Percentiles rank a stretch among this genome's conserved stretches.
phyloP scores from a whole-genome alignment of 1,140 invertebrate genomes.

The Drosophila lowei region DNA sequence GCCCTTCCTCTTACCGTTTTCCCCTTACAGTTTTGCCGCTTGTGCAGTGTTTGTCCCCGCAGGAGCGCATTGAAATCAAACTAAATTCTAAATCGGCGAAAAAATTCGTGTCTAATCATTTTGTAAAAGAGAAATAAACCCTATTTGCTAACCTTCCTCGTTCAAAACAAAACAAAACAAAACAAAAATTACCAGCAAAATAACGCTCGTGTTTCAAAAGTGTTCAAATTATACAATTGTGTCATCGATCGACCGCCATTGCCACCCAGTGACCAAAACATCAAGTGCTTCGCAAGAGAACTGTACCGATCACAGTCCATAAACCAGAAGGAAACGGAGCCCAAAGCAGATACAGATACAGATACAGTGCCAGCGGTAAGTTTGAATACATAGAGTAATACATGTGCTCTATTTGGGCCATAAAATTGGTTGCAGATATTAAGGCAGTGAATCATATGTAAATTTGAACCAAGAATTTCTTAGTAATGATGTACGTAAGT shows the following conservation, averaged over 20 bases:
- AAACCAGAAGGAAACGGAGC: background rate
- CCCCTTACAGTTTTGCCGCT: background rate
- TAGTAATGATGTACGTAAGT: too few relatives aligned
- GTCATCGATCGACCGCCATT: background rate
- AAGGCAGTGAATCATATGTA: too few relatives aligned
- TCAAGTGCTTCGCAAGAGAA: slow-evolving; percentile 2
- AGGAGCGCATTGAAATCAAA: slow-evolving; percentile 31
- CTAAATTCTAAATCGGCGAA: slow-evolving; percentile 58
- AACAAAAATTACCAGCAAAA: slow-evolving; percentile 11
- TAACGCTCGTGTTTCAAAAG: slow-evolving; percentile 50
- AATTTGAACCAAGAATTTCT: too few relatives aligned
- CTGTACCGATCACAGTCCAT: background rate
- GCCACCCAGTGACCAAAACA: too few relatives aligned
- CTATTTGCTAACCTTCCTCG: background rate
- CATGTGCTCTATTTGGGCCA: too few relatives aligned
- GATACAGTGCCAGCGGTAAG: slow-evolving; percentile 13
- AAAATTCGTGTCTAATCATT: slow-evolving; percentile 21
- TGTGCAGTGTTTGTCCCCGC: slow-evolving; percentile 40
- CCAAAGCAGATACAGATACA: background rate
- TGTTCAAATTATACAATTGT: slow-evolving; percentile 42
- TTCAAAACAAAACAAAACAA: slow-evolving; percentile 26
- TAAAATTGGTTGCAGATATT: too few relatives aligned
- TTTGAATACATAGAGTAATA: background rate
- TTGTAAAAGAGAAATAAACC: slow-evolving; percentile 1
- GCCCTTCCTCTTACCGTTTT: background rate